Percentiles rank a stretch among this genome's conserved stretches.
phyloP scores from a whole-genome alignment of 2,888 invertebrate genomes.

The Ctena decussata region DNA sequence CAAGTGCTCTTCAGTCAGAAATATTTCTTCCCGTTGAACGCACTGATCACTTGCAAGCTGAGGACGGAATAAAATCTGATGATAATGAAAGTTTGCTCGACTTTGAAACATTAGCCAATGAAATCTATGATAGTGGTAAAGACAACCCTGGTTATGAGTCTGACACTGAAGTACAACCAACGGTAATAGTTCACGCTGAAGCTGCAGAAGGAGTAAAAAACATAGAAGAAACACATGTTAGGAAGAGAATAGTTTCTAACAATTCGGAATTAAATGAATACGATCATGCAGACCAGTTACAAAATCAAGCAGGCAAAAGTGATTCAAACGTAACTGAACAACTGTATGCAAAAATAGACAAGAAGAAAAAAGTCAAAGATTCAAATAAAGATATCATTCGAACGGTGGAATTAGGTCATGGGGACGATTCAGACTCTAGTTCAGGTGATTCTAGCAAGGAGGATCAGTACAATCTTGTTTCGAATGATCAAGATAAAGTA shows the following conservation, averaged over 20 bases:
- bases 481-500: not conserved
- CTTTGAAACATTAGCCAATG: constrained; percentile 49
- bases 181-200: not conserved
- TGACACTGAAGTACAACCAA: constrained; percentile 39
- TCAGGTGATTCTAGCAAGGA: not conserved
- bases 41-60: not conserved
- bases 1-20: constrained; percentile 63
- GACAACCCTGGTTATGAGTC: constrained; percentile 49
- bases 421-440: not conserved
- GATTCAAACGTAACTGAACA: constrained; percentile 19
- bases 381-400: not conserved
- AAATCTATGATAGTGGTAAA: constrained; percentile 22
- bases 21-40: constrained; percentile 65
- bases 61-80: not conserved
- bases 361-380: not conserved
- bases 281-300: not conserved
- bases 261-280: not conserved
- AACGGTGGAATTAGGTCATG: not conserved
- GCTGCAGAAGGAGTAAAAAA: not conserved
- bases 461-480: not conserved
- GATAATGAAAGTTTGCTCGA: constrained; percentile 57
- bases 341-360: constrained; percentile 51
- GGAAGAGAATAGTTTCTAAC: not conserved
- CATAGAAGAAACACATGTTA: not conserved
- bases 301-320: not conserved